Base-by-base conservation (phyloP, 2,797 vertebrate species). In the Paguma larvata region DNA sequence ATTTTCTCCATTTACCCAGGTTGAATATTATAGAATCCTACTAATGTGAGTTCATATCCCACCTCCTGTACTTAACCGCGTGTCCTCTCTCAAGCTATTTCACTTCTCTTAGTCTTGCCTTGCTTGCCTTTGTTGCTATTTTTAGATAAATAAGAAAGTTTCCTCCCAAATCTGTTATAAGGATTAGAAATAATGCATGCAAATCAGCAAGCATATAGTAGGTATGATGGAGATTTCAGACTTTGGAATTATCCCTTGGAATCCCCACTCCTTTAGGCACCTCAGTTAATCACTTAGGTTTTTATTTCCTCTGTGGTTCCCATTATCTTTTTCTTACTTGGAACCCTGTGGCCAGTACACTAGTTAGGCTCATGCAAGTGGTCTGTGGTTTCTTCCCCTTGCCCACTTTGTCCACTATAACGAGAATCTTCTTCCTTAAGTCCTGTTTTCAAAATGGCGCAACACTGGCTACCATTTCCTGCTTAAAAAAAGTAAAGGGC, bases 301-400 rank as follows among this genome's bases (percentile, higher is more conserved):
- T 86, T 80, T 10, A 9, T 53, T 79, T 73, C 72, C 30, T 62
- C 25, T 77, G 21, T n/a, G 32, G 34, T 56, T 89, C 63, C 18
- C 16, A 25, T 18, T 56, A 16, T 51, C 25, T 44, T 73, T 77
- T 23, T 32, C 32, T 78, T 89, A 18, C 51, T 85, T 72, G 23
- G 30, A 79, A 18, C 2, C 3, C 8, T 3, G 4, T 5, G 27
- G 3, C 62, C 27, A n/a, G 32, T 2, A 30, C 3, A 27, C 5
- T 27, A 63, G 2, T 44, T 46, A 65, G 32, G 3, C 9, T 67
- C 16, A n/a, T 23, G 38, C 2, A 41, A 19, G 25, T 70, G 19
- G 3, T 15, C 70, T 73, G 10, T 46, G 34, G 4, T 56, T 44
- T 82, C 11, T 87, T 44, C n/a, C 25, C 6, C 15, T 23, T 27